These are phyloP conservation scores for Naja naja DNA, from an alignment of 2,113 vertebrate genomes.

Conservation along the genomic window DNA sequence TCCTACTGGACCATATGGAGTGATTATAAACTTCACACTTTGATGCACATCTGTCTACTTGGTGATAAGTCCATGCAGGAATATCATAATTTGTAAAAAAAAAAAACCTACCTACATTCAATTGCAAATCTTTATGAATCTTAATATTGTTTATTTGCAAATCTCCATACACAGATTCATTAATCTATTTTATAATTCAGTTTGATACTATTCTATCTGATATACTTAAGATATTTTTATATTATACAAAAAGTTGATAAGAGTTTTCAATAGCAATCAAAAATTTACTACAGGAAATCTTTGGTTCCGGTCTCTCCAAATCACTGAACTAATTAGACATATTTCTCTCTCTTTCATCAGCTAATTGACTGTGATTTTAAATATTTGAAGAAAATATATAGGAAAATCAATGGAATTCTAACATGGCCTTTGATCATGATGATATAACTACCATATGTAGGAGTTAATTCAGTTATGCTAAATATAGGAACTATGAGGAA, in stretches of 20 bases:
- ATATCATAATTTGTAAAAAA: background rate
- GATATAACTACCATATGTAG: background rate
- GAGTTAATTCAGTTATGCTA: background rate
- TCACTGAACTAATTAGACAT: background rate
- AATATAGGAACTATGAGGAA: background rate
- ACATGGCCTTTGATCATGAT: background rate
- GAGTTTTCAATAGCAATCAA: background rate
- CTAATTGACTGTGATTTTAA: background rate
- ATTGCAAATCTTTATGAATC: background rate
- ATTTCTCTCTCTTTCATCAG: background rate
- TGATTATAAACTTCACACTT: constrained; percentile 13
- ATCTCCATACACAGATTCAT: background rate
- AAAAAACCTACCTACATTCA: background rate
- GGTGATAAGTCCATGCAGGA: background rate
- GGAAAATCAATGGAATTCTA: background rate
- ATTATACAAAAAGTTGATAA: background rate
- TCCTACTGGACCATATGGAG: background rate
- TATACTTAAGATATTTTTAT: background rate
- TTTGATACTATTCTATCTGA: background rate
- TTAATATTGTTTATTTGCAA: constrained; percentile 1
- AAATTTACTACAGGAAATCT: background rate
- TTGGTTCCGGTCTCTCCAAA: background rate
- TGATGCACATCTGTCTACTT: constrained; percentile 9
- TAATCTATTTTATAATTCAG: background rate
- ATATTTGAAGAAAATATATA: background rate